A percentile compares a stretch with the other conserved stretches of the same genome.
phyloP scores from a whole-genome alignment of 2,888 invertebrate genomes.

The Brachypalpus laphriformis region DNA sequence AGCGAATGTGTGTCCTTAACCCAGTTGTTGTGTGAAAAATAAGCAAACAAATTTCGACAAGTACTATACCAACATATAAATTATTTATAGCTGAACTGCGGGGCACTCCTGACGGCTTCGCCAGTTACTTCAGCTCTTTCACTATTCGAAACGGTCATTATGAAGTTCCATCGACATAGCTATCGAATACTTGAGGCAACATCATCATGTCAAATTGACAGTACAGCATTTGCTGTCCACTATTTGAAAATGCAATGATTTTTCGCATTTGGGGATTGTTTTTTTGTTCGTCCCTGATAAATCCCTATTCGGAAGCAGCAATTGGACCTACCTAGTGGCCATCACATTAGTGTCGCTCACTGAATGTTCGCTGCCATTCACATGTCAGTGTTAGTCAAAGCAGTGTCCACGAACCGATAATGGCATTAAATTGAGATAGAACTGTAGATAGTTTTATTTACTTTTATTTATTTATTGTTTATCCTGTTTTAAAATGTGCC shows the following conservation, averaged over 20 bases:
- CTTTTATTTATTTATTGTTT: too few relatives aligned
- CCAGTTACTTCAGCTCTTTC: slow-evolving; percentile 10
- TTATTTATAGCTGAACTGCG: slow-evolving; percentile 54
- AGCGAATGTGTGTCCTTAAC: slow-evolving; percentile 41
- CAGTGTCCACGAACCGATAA: neutral
- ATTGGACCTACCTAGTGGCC: neutral
- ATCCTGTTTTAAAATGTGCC: too few relatives aligned
- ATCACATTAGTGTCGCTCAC: slow-evolving; percentile 9
- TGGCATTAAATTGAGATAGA: neutral
- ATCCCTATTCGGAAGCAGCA: neutral
- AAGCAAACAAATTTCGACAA: slow-evolving; percentile 56
- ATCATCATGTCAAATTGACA: slow-evolving; percentile 19
- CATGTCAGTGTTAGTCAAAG: slow-evolving; percentile 7
- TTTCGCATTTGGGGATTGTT: neutral
- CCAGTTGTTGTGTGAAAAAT: slow-evolving; percentile 23
- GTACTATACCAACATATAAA: slow-evolving; percentile 40
- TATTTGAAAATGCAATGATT: slow-evolving; percentile 24
- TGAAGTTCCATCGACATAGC: neutral
- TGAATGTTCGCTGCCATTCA: slow-evolving; percentile 1
- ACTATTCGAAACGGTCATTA: slow-evolving; percentile 5
- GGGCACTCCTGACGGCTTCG: neutral
- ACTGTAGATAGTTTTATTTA: too few relatives aligned
- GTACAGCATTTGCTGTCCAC: slow-evolving; percentile 10
- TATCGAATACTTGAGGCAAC: neutral
- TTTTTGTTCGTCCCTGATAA: neutral